Conservation (phyloP, 2,888 invertebrate species). For the Drosophila borealis region DNA sequence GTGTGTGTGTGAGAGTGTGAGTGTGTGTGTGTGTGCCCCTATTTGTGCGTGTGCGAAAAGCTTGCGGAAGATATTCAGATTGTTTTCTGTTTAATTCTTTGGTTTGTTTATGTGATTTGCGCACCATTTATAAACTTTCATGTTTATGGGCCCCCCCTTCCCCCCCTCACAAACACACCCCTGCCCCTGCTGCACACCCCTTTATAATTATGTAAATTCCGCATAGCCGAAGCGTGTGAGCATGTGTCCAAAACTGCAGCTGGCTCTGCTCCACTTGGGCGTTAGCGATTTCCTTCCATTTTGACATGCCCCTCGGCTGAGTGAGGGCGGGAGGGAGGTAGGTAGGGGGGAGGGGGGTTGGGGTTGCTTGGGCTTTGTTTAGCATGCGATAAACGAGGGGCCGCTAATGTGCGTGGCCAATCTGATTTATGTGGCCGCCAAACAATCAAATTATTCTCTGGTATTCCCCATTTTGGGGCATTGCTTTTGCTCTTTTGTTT, state of each 20-base stretch:
- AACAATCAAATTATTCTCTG: constrained; percentile 73
- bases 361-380: background rate
- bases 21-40: background rate
- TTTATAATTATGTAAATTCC: constrained; percentile 47
- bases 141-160: background rate
- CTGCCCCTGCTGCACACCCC: background rate
- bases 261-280: constrained; percentile 25
- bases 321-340: background rate
- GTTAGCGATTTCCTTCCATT: constrained; percentile 19
- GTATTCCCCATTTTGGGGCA: constrained; percentile 39
- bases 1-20: constrained; percentile 6
- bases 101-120: constrained; percentile 26
- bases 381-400: constrained; percentile 1
- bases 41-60: constrained; percentile 22
- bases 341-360: too few relatives aligned
- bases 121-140: constrained; percentile 1
- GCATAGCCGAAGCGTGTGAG: constrained; percentile 5
- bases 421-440: constrained; percentile 69
- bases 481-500: constrained; percentile 2
- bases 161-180: background rate
- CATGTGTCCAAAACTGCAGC: constrained; percentile 32
- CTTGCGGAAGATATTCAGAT: constrained; percentile 27
- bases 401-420: constrained; percentile 60
- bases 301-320: background rate
- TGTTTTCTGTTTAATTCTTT: constrained; percentile 2